Percentiles rank a stretch among this genome's conserved stretches.
Evolutionary conservation across 2,797 vertebrate species (phyloP).

Genomic region (Pristis pectinata): DNA sequence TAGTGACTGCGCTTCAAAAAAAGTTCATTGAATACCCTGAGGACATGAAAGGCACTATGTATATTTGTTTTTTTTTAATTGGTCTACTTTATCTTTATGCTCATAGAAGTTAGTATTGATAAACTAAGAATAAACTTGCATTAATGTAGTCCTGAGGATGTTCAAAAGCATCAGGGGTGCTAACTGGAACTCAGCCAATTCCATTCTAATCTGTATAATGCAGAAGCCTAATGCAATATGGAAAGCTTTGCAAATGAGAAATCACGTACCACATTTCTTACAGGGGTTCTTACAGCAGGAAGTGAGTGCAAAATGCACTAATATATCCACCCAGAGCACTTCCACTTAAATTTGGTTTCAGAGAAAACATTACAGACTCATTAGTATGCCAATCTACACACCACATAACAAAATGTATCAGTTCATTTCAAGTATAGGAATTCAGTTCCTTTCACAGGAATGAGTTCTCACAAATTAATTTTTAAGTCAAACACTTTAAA

Average conservation of each 20-base stretch:
- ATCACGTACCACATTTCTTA: not conserved
- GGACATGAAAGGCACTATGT: not conserved
- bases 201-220: not conserved
- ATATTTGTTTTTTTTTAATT: not conserved
- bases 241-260: not conserved
- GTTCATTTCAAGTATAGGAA: not conserved
- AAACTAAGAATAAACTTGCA: not conserved
- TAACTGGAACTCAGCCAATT: constrained; percentile 1
- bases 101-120: not conserved
- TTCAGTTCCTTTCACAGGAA: not conserved
- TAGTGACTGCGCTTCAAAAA: not conserved
- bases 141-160: not conserved
- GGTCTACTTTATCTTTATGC: not conserved
- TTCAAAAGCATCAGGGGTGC: not conserved
- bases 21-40: not conserved
- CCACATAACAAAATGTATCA: not conserved
- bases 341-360: not conserved
- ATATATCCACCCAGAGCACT: not conserved
- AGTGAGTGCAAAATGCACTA: not conserved
- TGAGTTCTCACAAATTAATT: not conserved
- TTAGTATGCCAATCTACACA: not conserved
- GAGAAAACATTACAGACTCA: not conserved
- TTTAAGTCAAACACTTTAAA: constrained; percentile 6
- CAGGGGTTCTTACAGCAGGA: not conserved
- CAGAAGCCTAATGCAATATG: not conserved